Percentiles rank a stretch among this genome's conserved stretches.
Evolutionary conservation across 2,888 invertebrate species (phyloP).

Genomic region (Rhopalosiphum nymphaeae): DNA sequence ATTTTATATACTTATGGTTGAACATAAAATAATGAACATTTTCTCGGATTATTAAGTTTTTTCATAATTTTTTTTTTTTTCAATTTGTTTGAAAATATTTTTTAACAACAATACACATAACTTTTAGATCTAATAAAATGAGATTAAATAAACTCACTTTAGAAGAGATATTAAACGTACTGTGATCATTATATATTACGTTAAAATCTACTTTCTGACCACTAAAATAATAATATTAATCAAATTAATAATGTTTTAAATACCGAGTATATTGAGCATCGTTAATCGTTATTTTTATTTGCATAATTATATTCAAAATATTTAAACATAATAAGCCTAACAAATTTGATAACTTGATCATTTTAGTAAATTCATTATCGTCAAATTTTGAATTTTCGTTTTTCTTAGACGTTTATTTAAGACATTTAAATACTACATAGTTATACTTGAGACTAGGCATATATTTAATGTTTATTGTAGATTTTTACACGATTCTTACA

Average conservation of each 20-base stretch:
- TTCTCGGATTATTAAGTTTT: background rate
- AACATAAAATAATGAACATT: background rate
- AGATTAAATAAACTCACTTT: background rate
- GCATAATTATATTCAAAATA: no score
- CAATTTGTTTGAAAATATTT: background rate
- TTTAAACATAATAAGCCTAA: no score
- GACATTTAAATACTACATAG: background rate
- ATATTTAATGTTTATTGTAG: no score
- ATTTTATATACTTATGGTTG: background rate
- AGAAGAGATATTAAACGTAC: background rate
- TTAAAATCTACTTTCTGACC: background rate
- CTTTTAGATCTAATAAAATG: background rate
- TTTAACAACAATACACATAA: background rate
- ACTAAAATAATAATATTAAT: background rate
- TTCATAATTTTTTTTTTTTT: background rate
- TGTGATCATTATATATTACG: background rate
- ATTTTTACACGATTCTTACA: no score
- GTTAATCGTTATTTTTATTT: background rate
- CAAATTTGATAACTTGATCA: no score
- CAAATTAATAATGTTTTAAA: background rate
- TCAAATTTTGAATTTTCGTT: no score
- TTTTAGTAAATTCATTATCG: no score
- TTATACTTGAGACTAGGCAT: background rate
- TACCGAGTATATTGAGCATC: background rate
- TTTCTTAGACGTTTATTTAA: background rate